phyloP scores from a whole-genome alignment of 2,113 vertebrate species.

The Aplodontia rufa region DNA sequence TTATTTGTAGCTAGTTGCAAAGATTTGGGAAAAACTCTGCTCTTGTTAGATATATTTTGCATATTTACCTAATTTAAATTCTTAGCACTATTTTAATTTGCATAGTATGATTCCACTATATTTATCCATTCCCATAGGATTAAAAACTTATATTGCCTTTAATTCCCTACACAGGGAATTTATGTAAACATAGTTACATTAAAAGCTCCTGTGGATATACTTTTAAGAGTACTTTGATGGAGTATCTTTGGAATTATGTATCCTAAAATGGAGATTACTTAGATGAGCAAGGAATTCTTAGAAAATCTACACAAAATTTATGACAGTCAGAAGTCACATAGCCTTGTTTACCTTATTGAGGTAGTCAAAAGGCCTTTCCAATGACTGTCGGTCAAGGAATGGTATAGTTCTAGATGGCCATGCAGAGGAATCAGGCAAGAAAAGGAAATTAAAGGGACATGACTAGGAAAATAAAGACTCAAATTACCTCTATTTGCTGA shows the following conservation, averaged over 20 bases:
- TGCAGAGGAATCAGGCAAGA: neutral
- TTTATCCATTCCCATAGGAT: neutral
- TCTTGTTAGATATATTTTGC: neutral
- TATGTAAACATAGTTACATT: neutral
- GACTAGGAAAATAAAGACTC: too few relatives aligned
- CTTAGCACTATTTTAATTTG: neutral
- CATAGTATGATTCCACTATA: neutral
- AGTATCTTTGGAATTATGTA: neutral
- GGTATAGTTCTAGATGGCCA: neutral
- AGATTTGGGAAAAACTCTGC: neutral
- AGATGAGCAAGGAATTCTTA: neutral
- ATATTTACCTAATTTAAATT: neutral
- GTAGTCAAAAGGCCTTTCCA: neutral
- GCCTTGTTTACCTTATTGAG: neutral
- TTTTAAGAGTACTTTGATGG: neutral
- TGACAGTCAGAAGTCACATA: neutral
- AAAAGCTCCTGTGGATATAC: neutral
- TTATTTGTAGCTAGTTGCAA: neutral
- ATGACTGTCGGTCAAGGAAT: neutral
- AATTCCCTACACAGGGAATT: neutral
- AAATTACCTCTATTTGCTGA: too few relatives aligned
- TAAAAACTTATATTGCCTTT: neutral
- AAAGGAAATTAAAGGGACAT: too few relatives aligned
- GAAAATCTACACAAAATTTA: neutral
- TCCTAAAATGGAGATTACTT: neutral